Evolutionary conservation across 2,797 vertebrate genomes (phyloP), one percentile per base, ranked within the genome.

Genomic region (Pseudomugil tenellus): DNA sequence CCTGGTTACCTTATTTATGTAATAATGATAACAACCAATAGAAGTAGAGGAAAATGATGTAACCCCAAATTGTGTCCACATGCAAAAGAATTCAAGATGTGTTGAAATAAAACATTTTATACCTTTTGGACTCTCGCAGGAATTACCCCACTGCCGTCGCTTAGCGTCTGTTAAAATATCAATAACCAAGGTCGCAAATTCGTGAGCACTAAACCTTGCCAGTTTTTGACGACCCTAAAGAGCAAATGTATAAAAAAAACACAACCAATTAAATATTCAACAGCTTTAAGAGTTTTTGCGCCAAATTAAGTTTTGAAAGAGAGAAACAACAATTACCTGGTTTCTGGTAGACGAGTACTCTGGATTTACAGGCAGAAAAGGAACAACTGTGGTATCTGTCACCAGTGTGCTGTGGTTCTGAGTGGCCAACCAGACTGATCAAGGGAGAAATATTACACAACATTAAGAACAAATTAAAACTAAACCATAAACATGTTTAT

Each of bases 331-430:
- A 67, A 91, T 84, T 91, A 93, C 98, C 96, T 99, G 97, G 91
- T 99, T 99, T 79, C 98, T 94, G 55, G 98, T 99, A 0, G 97
- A 99, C 0, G 98, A 99, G 82, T 99, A 99, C 60, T 99, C 98
- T 0, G 98, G 98, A 84, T 99, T 99, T 83, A 99, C 97, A 0
- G 98, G 98, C 76, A 99, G 96, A 80, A 99, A 99, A 72, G 98
- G 98, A 68, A 99, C 96, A 23, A 97, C 96, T 0, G 97, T 99
- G 39, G 97, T 97, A 91, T 99, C 98, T 0, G 97, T 99, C 67
- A 99, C 97, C 25, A 99, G 94, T 0, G 97, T 96, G 84, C 97
- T 99, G 84, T 99, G 97, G 87, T 99, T 99, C 90, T 99, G 98
- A 59, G 98, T 99, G 41, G 96, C 95, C 66, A 99, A 92, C 96